Evolutionary conservation across 2,888 invertebrate species (phyloP).

Genomic region (Drosophila acutilabella): DNA sequence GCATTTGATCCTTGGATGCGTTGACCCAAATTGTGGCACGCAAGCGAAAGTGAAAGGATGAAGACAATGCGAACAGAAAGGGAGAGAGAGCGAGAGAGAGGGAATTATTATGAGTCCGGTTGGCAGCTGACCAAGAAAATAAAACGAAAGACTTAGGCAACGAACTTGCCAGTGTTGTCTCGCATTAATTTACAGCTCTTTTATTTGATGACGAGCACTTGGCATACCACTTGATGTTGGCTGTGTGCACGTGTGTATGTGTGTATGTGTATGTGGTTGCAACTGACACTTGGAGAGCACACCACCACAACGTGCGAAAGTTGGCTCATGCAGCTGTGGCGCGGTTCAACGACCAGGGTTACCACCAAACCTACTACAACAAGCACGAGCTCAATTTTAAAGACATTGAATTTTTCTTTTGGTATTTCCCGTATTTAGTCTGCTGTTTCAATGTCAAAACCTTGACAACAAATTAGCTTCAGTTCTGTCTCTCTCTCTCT

Average conservation of each 20-base stretch:
- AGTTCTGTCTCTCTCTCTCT: not conserved
- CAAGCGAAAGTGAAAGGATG: conserved; percentile 30
- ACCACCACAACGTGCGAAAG: conserved; percentile 36
- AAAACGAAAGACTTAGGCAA: conserved; percentile 72
- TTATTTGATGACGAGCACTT: conserved; percentile 47
- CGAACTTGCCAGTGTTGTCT: conserved; percentile 56
- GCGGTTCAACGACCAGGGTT: conserved; percentile 32
- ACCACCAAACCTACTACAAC: not conserved
- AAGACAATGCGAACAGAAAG: not conserved
- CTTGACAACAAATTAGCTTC: conserved; percentile 19
- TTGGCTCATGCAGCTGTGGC: conserved; percentile 27
- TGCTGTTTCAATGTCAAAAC: conserved; percentile 27
- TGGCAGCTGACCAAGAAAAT: conserved; percentile 12
- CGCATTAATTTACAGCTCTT: conserved; percentile 42
- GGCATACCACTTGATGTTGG: conserved; percentile 16
- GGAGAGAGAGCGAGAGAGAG: not conserved
- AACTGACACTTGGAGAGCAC: conserved; percentile 32
- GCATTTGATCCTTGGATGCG: conserved; percentile 26
- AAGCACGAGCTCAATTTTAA: not conserved
- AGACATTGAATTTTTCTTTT: not conserved
- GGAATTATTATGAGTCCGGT: conserved; percentile 2
- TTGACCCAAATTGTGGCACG: conserved; percentile 22
- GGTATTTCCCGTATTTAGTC: conserved; percentile 14
- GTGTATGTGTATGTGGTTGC: conserved; percentile 4
- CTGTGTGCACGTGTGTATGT: not conserved